phyloP scores from a whole-genome alignment of 1,140 invertebrate species.

The Ceratosolen fusciceps region DNA sequence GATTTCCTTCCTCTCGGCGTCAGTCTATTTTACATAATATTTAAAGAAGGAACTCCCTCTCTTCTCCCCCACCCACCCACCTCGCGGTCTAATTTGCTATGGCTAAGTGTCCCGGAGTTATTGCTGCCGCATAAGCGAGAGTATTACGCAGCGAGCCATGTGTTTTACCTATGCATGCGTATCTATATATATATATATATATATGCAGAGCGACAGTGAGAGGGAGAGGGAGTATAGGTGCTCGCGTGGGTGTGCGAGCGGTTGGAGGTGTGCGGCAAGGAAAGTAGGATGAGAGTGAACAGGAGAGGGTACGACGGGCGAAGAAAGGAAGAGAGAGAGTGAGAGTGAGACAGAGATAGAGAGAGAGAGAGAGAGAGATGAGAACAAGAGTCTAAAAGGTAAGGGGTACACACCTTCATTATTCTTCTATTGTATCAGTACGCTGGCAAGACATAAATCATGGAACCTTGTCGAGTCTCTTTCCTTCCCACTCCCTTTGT shows the following conservation, averaged over 20 bases:
- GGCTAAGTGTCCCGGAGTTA: slow-evolving; percentile 14
- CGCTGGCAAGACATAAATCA: slow-evolving; percentile 43
- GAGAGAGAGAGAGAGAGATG: background rate
- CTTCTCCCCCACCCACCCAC: too few species aligned
- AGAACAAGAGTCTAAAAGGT: slow-evolving; percentile 6
- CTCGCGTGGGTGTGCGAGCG: too few species aligned
- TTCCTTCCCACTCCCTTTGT: background rate
- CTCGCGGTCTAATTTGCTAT: slow-evolving; percentile 39
- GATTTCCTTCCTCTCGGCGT: too few species aligned
- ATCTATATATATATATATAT: too few species aligned
- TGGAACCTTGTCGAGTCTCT: slow-evolving; percentile 25
- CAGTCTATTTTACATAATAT: too few species aligned
- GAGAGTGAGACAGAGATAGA: background rate
- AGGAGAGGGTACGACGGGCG: too few species aligned
- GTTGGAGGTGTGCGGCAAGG: too few species aligned
- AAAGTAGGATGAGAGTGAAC: too few species aligned
- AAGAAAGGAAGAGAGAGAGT: background rate
- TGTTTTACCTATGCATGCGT: too few species aligned
- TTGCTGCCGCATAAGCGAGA: background rate
- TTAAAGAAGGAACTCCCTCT: background rate
- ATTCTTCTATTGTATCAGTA: slow-evolving; percentile 49
- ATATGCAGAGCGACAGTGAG: too few species aligned
- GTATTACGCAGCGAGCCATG: background rate
- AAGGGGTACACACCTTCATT: slow-evolving; percentile 45
- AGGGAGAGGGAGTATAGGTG: too few species aligned